Evolutionary conservation across 2,797 vertebrate genomes (phyloP), one percentile per base, ranked within the genome.

Genomic region (Halcyon badia): DNA sequence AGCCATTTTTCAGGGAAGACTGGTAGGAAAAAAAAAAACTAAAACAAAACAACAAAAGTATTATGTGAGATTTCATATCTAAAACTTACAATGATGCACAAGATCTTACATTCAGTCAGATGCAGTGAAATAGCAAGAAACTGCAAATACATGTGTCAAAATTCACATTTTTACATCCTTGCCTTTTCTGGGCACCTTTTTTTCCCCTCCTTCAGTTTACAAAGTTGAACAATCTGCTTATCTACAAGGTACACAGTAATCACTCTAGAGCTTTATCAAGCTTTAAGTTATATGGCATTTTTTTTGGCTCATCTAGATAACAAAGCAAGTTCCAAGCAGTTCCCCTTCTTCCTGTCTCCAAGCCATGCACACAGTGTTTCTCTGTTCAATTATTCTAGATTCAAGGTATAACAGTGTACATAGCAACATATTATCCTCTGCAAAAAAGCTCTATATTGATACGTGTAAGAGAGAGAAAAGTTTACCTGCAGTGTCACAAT

Each of bases 401-500:
- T 56, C 16, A 61, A 82, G 25, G 31, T 35, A 3, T 21, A 61
- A 35, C 24, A 66, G 11, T 10, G 52, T 3, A 64, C 8, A 11
- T 0, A 79, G 46, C 39, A 91, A 49, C n/a, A 37, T 5, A n/a
- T 49, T 41, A 85, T 9, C 39, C n/a, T 14, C 79, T 81, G 30
- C 35, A 75, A 25, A 82, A 25, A 15, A 25, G 20, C 26, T 52
- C 39, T 2, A 7, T 6, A 7, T 10, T 12, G 2, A 14, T 25
- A 42, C 16, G 39, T 1, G 31, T 19, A 30, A 48, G 7, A 71
- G 66, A 86, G 56, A 81, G 42, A 24, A 26, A 33, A 58, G 35
- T 7, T 75, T 87, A 99, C 99, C 99, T 99, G 99, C 26, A 99
- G 97, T 0, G 98, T 99, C 90, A 99, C 98, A 24, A 99, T 98